Evolutionary conservation across 2,113 vertebrate species (phyloP).

Genomic region (Mastomys coucha): DNA sequence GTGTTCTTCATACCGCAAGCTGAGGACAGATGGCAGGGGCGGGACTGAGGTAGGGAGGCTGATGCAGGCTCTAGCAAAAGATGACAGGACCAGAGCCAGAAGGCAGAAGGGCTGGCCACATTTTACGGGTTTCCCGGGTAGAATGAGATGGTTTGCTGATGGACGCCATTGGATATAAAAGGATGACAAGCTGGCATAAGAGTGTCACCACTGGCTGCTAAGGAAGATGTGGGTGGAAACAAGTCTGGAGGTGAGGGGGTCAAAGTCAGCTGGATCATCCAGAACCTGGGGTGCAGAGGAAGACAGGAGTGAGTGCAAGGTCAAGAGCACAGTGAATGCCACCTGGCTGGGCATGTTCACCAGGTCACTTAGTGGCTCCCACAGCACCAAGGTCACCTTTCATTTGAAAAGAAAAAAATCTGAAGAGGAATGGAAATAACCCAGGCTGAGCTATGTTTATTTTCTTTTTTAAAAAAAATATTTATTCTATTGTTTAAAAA

Average conservation of each 20-base stretch:
- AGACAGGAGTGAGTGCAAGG: not conserved
- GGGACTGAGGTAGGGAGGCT: not conserved
- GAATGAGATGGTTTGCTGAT: not conserved
- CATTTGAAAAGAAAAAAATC: not conserved
- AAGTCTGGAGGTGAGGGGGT: not conserved
- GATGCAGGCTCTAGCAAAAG: not conserved
- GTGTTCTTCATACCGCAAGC: not conserved
- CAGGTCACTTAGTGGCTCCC: not conserved
- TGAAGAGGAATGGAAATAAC: slow-evolving; percentile 15
- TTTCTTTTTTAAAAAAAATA: not conserved
- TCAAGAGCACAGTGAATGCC: not conserved
- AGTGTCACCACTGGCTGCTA: not conserved
- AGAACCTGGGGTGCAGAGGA: not conserved
- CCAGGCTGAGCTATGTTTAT: not conserved
- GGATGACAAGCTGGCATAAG: not conserved
- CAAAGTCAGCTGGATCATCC: not conserved
- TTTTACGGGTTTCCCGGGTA: not conserved
- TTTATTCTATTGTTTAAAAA: slow-evolving; percentile 8
- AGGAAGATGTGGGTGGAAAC: not conserved
- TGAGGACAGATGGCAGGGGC: not conserved
- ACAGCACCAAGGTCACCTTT: not conserved
- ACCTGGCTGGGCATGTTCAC: not conserved
- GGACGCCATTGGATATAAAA: not conserved
- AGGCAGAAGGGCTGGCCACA: not conserved
- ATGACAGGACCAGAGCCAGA: not conserved